Conservation (phyloP, 2,113 vertebrate genomes). For the Xenopus tropicalis region DNA sequence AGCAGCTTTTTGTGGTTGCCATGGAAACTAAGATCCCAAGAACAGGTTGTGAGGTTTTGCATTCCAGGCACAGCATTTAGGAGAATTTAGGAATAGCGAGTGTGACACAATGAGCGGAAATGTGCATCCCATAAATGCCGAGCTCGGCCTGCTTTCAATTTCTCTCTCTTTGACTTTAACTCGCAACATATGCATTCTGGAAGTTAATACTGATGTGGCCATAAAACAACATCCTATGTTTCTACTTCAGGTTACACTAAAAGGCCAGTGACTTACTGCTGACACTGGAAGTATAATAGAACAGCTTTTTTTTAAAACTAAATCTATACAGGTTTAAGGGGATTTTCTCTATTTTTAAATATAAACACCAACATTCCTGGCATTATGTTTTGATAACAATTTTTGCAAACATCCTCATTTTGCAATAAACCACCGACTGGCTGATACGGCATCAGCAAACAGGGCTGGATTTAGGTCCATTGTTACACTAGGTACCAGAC, state of each 20-base stretch:
- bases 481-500: no score
- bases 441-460: no score
- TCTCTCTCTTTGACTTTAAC: constrained; percentile 26
- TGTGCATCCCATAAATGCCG: constrained; percentile 31
- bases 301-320: no score
- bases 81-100: constrained; percentile 40
- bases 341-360: no score
- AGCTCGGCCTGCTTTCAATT: constrained; percentile 31
- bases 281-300: not conserved
- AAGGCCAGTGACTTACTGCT: not conserved
- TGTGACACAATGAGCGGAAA: constrained; percentile 35
- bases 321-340: no score
- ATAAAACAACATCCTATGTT: constrained; percentile 11
- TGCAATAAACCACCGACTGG: no score
- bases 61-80: constrained; percentile 20
- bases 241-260: not conserved
- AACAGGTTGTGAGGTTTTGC: constrained; percentile 22
- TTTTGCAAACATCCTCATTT: no score
- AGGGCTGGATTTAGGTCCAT: no score
- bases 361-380: no score
- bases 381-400: no score
- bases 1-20: not conserved
- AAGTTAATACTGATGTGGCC: constrained; percentile 32
- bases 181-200: constrained; percentile 28
- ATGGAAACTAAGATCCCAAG: constrained; percentile 11